Percentiles rank a stretch among this genome's conserved stretches.
These are phyloP conservation scores for Spheniscus mendiculus DNA, from an alignment of 2,113 vertebrate genomes.

Conservation along the genomic window DNA sequence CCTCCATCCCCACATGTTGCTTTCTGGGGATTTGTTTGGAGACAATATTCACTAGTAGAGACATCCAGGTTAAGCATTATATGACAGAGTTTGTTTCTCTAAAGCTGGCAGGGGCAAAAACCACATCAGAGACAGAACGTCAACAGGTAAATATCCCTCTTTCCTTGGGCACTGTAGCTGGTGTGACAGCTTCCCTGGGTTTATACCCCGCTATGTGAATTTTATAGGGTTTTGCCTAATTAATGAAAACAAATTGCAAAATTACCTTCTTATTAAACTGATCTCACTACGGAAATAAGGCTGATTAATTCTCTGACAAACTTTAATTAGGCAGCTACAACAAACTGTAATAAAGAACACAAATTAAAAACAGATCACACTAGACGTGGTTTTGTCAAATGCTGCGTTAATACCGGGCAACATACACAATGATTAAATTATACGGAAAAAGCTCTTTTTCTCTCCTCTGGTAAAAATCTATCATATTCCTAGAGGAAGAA, in stretches of 20 bases:
- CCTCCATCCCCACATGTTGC: neutral
- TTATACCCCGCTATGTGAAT: neutral
- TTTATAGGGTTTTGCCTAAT: neutral
- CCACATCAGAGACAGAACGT: neutral
- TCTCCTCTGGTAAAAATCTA: neutral
- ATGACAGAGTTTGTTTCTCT: neutral
- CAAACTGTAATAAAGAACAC: slow-evolving; percentile 44
- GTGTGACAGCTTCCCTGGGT: neutral
- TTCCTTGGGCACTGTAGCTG: neutral
- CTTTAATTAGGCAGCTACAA: slow-evolving; percentile 53
- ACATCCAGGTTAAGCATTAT: neutral
- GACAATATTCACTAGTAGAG: neutral
- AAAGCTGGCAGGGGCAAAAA: neutral
- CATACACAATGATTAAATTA: neutral
- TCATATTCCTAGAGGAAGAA: neutral
- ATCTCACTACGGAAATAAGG: slow-evolving; percentile 9
- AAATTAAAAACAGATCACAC: neutral
- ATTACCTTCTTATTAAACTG: slow-evolving; percentile 42
- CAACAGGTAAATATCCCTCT: neutral
- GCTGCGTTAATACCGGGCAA: neutral
- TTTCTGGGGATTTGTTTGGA: neutral
- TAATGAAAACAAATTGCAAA: slow-evolving; percentile 31
- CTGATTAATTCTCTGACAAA: slow-evolving; percentile 44
- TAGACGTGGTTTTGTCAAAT: neutral
- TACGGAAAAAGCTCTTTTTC: neutral